These are phyloP conservation scores for Cheiracanthium punctorium DNA, from an alignment of 2,888 invertebrate genomes.

Conservation along the genomic window DNA sequence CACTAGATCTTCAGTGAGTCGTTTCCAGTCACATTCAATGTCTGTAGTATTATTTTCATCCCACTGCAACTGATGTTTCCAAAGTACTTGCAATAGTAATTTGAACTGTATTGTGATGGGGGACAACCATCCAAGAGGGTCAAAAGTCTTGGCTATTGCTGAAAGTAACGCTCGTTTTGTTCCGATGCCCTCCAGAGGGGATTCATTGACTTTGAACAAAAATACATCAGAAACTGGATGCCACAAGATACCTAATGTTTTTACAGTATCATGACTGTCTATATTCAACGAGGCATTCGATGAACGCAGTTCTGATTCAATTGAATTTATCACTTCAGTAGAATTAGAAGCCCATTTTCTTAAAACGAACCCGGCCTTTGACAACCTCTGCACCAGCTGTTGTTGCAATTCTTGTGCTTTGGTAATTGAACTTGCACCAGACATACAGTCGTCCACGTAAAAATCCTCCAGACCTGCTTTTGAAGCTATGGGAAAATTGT, in stretches of 20 bases:
- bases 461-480: slow-evolving; percentile 71
- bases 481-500: slow-evolving; percentile 56
- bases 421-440: slow-evolving; percentile 69
- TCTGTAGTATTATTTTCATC: slow-evolving; percentile 71
- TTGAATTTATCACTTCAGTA: neutral
- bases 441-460: slow-evolving; percentile 74
- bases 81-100: slow-evolving; percentile 72
- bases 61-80: slow-evolving; percentile 71
- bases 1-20: neutral
- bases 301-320: neutral
- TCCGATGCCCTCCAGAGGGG: neutral
- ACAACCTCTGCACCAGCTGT: neutral
- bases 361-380: neutral
- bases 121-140: slow-evolving; percentile 70
- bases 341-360: slow-evolving; percentile 15
- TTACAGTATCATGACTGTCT: slow-evolving; percentile 21
- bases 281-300: slow-evolving; percentile 2
- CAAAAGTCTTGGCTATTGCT: slow-evolving; percentile 42
- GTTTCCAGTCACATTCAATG: slow-evolving; percentile 20
- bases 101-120: slow-evolving; percentile 69
- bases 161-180: neutral
- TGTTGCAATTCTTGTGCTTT: slow-evolving; percentile 53
- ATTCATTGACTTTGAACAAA: neutral
- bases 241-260: slow-evolving; percentile 32
- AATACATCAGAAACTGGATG: neutral